Conservation (phyloP, 2,113 vertebrate genomes). For the Saccopteryx leptura region DNA sequence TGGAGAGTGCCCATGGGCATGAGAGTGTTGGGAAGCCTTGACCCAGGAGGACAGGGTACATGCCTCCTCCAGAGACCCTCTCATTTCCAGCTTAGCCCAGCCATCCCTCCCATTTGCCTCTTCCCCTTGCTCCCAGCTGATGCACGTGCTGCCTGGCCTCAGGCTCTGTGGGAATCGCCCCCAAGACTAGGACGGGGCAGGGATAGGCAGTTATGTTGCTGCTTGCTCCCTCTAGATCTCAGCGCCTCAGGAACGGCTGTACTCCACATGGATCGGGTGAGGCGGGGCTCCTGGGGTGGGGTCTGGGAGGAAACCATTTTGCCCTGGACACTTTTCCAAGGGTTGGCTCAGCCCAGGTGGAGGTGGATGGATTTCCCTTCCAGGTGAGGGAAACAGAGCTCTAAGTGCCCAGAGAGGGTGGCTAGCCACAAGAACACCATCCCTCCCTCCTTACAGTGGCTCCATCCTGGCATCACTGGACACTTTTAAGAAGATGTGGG, state of each 20-base stretch:
- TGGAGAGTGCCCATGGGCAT: not conserved
- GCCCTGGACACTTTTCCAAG: not conserved
- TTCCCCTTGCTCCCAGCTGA: not conserved
- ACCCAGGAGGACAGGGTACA: not conserved
- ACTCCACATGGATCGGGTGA: conserved; percentile 97
- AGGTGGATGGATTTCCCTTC: not conserved
- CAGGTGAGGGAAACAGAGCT: not conserved
- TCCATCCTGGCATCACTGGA: conserved; percentile 95
- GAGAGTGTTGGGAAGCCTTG: not conserved
- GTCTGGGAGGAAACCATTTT: not conserved
- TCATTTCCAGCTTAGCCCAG: not conserved
- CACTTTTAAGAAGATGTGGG: conserved; percentile 98
- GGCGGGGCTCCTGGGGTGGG: conserved; percentile 37
- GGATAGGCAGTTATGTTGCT: not conserved
- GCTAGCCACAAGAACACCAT: not conserved
- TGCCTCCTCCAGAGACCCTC: not conserved
- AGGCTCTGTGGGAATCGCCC: not conserved
- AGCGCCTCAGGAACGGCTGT: conserved; percentile 95
- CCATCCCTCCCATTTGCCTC: rapidly evolving
- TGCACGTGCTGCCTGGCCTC: not conserved
- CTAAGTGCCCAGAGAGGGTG: not conserved
- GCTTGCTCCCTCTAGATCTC: conserved; percentile 90
- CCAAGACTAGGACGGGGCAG: not conserved
- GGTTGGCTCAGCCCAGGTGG: not conserved
- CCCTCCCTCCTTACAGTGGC: conserved; percentile 87